Conservation (phyloP, 2,888 invertebrate genomes). For the Trimorus sp. region DNA sequence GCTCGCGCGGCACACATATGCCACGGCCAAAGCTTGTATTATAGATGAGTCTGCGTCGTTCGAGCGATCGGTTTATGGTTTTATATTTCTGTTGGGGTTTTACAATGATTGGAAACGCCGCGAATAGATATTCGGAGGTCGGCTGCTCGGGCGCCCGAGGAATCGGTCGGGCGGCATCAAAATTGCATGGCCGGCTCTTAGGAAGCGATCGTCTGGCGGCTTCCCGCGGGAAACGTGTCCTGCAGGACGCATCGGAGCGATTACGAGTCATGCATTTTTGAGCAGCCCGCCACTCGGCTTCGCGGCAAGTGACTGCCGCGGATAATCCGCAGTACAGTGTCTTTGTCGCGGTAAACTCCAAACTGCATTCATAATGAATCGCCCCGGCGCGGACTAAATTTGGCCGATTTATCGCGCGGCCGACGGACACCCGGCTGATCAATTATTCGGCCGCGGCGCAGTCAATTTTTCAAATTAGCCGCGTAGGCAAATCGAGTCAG, state of each 20-base stretch:
- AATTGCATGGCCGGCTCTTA: conserved; percentile 81
- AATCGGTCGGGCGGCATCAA: conserved; percentile 77
- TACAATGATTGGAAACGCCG: conserved; percentile 81
- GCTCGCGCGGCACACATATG: conserved; percentile 59
- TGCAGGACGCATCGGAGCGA: conserved; percentile 77
- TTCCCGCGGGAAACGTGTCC: conserved; percentile 77
- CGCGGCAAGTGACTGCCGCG: conserved; percentile 49
- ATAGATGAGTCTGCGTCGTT: conserved; percentile 79
- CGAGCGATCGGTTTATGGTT: conserved; percentile 80
- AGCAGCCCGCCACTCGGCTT: conserved; percentile 50
- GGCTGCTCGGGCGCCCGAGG: conserved; percentile 56
- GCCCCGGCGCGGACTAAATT: conserved; percentile 43
- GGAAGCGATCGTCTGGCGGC: conserved; percentile 78
- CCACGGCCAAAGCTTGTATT: conserved; percentile 70
- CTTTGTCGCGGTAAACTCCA: conserved; percentile 58
- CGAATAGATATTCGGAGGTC: conserved; percentile 72
- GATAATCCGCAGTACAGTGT: conserved; percentile 51
- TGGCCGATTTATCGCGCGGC: conserved; percentile 34
- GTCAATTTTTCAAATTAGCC: conserved; percentile 24
- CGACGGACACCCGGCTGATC: conserved; percentile 53
- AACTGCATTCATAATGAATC: conserved; percentile 58
- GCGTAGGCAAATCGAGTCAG: conserved; percentile 27
- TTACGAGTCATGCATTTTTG: conserved; percentile 77
- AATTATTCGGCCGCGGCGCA: conserved; percentile 53
- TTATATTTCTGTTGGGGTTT: conserved; percentile 80